Base-by-base conservation (phyloP, 2,797 vertebrate species). In the Thamnophis elegans region DNA sequence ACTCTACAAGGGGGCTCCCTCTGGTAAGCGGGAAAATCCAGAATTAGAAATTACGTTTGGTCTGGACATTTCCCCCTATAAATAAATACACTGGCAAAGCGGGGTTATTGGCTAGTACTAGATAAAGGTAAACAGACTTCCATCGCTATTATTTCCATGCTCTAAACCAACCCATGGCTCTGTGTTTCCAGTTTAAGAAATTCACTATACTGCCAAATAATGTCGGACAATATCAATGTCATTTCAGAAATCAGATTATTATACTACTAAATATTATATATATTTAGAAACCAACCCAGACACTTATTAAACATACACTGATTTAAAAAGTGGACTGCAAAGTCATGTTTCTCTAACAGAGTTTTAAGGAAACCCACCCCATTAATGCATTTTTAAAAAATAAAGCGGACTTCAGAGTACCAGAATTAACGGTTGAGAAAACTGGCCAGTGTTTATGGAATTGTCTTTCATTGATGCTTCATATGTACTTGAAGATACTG, bases 381-480 rank as follows among this genome's bases (percentile, higher is more conserved):
- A 89, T n/a, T 85, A 88, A 1, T 65, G 89, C 25, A 42, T 73
- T 11, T 82, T 22, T 1, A 9, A 32, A 60, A 62, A 60, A 54
- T 73, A 32, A 51, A 88, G 32, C 28, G 9, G 42, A 82, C 82
- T 60, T 56, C 28, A 91, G 56, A 92, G 7, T 97, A 97, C 97
- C 93, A 10, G 85, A 91, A 93, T 36, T 93, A 93, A 68, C 65
- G 36, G 85, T 55, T 92, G 94, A 95, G 92, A 92, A 91, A 89
- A 88, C 60, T 93, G 32, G 0, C 82, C 92, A 91, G 78, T 90
- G 42, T 88, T 95, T 32, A 93, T 73, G 90, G 93, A 94, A 73
- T 58, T 95, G 94, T 94, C 93, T 93, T 0, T 86, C 55, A 94
- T 87, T 88, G 96, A 62, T 93, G 78, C 25, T 92, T 88, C 93